Base-by-base conservation (phyloP, 2,797 vertebrate species). In the Lutjanus argentimaculatus region DNA sequence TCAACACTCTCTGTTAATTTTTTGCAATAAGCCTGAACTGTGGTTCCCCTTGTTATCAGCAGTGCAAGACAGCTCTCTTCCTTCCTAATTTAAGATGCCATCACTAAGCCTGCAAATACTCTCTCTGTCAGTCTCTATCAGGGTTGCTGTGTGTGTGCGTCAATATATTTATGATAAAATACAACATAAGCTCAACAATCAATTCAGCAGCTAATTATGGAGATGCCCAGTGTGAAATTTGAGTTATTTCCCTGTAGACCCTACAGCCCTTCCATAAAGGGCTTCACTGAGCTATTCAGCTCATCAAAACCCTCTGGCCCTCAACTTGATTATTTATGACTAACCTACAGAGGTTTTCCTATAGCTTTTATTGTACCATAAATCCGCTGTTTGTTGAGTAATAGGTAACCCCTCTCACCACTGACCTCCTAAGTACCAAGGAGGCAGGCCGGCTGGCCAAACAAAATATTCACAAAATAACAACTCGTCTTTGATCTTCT, bases 311-410 rank as follows among this genome's bases (percentile, higher is more conserved):
- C n/a, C 25, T 53, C 25, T 30, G 46, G 14, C 64, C n/a, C 46
- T 61, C n/a, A 30, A 72, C 66, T 58, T 59, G 40, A 77, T 82
- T 77, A 86, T 85, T 86, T 76, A 85, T 76, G 62, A 78, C 25
- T 45, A 71, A 62, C 2, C 13, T 61, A 74, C 36, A 77, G 72
- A 76, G 42, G 11, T 79, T 79, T 67, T 61, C 67, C 46, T 13
- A 11, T 51, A 58, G 30, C 55, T 7, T 83, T 75, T 59, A 80
- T 83, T 76, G 74, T 21, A 53, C 42, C 11, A 68, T 75, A 79
- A 67, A 84, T 90, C 52, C 79, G 45, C 36, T 55, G 21, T 81
- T 73, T 79, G 71, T 73, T 75, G 43, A 36, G 21, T 53, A 77
- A 56, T 30, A 56, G 14, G 19, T 53, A 67, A 45, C 49, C 7